Evolutionary conservation across 30 jellyfish, hydroid and myxozoan genomes (phyloP).

Genomic region (Hydractinia echinata): DNA sequence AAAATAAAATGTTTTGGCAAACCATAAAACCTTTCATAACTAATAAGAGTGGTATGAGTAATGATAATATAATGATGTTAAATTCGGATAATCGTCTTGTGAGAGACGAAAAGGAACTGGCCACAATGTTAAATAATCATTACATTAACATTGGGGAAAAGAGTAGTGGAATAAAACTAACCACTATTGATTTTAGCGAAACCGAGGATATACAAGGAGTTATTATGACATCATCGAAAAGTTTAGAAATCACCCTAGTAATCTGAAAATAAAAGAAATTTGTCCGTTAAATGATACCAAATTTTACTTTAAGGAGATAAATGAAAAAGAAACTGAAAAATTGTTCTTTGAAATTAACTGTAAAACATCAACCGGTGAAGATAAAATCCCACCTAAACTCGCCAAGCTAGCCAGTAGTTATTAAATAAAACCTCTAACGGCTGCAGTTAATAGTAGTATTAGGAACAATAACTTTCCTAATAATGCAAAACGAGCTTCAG

Average conservation of each 20-base stretch:
- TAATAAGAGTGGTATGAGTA: background rate
- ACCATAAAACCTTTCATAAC: background rate
- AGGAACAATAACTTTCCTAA: no score
- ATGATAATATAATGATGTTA: background rate
- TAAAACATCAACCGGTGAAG: no score
- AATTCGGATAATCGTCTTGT: background rate
- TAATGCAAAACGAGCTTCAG: no score
- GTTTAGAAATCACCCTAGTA: conserved; percentile 11
- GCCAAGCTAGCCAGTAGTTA: no score
- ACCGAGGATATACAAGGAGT: background rate
- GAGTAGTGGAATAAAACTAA: conserved; percentile 2
- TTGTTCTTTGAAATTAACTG: no score
- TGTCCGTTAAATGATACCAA: no score
- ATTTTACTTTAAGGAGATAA: no score
- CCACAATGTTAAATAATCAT: background rate
- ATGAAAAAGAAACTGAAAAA: no score
- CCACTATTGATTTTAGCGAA: background rate
- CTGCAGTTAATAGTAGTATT: no score
- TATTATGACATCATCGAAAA: background rate
- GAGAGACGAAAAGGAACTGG: conserved; percentile 2
- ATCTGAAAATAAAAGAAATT: background rate
- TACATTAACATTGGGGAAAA: background rate
- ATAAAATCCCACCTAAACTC: no score
- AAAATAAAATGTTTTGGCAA: conserved; percentile 10
- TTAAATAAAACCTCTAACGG: no score